Conservation (phyloP, 2,113 vertebrate genomes). For the Alligator sinensis region DNA sequence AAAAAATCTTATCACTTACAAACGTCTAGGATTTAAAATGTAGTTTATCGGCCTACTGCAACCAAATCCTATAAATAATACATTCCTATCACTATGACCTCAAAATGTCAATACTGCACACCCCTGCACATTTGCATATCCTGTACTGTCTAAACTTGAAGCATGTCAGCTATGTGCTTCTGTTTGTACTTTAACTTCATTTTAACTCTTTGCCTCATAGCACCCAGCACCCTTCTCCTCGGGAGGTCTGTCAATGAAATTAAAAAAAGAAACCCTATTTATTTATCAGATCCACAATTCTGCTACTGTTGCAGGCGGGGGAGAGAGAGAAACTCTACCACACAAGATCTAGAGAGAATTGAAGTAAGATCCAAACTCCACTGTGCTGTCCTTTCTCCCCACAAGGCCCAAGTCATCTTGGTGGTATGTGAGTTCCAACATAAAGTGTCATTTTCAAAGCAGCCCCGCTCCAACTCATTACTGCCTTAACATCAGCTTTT, state of each 20-base stretch:
- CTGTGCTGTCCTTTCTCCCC: not conserved
- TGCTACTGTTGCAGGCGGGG: not conserved
- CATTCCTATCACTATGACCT: conserved; percentile 79
- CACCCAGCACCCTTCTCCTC: conserved; percentile 2
- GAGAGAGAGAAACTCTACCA: not conserved
- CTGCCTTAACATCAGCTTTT: not conserved
- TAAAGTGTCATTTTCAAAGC: not conserved
- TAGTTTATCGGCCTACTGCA: conserved; percentile 68
- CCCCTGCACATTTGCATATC: conserved; percentile 65
- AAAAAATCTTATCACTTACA: conserved; percentile 29
- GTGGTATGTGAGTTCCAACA: not conserved
- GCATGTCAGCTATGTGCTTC: conserved; percentile 73
- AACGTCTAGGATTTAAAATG: conserved; percentile 44
- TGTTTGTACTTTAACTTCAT: conserved; percentile 73
- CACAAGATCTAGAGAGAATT: not conserved
- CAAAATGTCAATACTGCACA: conserved; percentile 76
- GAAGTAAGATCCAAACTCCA: not conserved
- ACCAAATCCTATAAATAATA: conserved; percentile 77
- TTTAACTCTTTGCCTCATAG: conserved; percentile 55
- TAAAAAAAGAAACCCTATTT: conserved; percentile 3
- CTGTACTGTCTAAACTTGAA: conserved; percentile 76
- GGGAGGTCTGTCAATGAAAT: not conserved
- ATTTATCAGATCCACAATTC: not conserved
- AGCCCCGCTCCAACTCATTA: not conserved
- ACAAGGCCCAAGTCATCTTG: not conserved